Percentiles rank a stretch among this genome's conserved stretches.
Conservation (phyloP, 2,113 vertebrate genomes). For the Rousettus leschenaultii region DNA sequence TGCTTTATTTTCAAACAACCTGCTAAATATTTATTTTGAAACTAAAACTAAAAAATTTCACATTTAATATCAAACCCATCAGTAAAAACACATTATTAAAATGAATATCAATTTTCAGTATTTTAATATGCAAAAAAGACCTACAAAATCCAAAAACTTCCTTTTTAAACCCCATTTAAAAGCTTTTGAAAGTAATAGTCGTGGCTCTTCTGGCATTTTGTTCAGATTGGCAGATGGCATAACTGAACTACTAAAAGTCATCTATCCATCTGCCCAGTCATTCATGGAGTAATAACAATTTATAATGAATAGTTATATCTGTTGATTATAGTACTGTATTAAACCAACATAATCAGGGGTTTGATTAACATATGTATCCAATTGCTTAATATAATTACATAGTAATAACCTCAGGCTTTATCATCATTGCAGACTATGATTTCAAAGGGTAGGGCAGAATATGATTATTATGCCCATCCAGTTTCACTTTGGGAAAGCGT, state of each 20-base stretch:
- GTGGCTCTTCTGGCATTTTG: not conserved
- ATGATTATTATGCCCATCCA: not conserved
- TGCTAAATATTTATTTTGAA: slow-evolving; percentile 4
- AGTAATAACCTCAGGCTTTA: not conserved
- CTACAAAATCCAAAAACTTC: not conserved
- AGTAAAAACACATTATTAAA: not conserved
- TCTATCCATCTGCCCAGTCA: not conserved
- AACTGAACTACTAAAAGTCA: not conserved
- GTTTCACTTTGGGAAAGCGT: not conserved
- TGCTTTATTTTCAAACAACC: not conserved
- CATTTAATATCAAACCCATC: not conserved
- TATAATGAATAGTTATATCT: not conserved
- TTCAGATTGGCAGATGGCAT: not conserved
- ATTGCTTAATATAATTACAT: not conserved
- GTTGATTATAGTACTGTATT: not conserved
- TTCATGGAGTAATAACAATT: not conserved
- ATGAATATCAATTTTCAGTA: not conserved
- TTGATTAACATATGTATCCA: not conserved
- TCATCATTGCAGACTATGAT: not conserved
- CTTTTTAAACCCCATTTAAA: not conserved
- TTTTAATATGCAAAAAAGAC: not conserved
- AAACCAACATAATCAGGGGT: not conserved
- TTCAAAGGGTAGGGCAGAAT: not conserved
- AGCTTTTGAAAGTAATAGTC: not conserved
- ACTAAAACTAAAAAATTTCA: not conserved